Evolutionary conservation across 2,113 vertebrate species (phyloP).

Genomic region (Gymnocephalus cernua): DNA sequence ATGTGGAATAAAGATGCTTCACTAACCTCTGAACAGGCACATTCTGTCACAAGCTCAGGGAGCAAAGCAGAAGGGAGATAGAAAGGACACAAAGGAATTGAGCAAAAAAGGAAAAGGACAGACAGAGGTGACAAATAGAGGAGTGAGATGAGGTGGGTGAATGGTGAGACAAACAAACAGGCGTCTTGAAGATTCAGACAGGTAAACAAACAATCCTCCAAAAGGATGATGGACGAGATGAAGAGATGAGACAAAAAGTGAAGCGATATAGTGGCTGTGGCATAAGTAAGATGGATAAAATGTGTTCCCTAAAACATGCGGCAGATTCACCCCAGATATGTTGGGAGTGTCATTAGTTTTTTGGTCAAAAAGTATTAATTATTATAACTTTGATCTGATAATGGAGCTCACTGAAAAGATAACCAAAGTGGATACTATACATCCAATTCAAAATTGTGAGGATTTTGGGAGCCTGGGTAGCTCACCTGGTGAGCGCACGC

Average conservation of each 20-base stretch:
- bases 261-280: background rate
- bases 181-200: background rate
- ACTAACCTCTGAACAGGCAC: constrained; percentile 45
- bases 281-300: background rate
- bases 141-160: constrained; percentile 1
- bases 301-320: background rate
- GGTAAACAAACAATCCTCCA: constrained; percentile 16
- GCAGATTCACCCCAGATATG: too few relatives aligned
- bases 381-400: background rate
- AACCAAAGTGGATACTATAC: background rate
- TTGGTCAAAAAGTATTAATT: background rate
- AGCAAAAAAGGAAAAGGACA: constrained; percentile 9
- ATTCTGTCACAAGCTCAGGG: constrained; percentile 54
- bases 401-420: background rate
- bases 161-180: constrained; percentile 1
- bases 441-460: background rate
- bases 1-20: constrained; percentile 44
- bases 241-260: background rate
- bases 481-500: too few relatives aligned
- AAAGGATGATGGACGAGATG: constrained; percentile 11
- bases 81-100: constrained; percentile 10
- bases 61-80: constrained; percentile 22
- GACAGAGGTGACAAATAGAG: constrained; percentile 18
- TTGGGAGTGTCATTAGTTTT: background rate
- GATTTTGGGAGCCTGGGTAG: too few relatives aligned